These are phyloP conservation scores for Phasianus colchicus DNA, from an alignment of 2,113 vertebrate species.

Conservation along the genomic window DNA sequence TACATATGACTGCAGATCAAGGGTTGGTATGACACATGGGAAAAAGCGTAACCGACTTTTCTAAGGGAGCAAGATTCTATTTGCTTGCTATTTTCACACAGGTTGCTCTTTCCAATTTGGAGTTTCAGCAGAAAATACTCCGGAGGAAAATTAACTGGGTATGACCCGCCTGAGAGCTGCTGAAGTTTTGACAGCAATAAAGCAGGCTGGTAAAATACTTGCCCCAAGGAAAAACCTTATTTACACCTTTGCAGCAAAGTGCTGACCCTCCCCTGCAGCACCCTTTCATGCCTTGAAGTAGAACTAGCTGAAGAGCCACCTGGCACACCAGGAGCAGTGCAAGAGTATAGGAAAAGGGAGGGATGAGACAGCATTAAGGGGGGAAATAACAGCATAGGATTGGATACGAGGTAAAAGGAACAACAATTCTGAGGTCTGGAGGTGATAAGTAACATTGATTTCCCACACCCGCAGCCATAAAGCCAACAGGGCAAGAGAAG, in stretches of 20 bases:
- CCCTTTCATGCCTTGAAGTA: neutral
- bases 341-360: conserved; percentile 10
- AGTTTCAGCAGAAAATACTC: conserved; percentile 7
- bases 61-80: conserved; percentile 37
- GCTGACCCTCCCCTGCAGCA: neutral
- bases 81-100: conserved; percentile 43
- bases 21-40: conserved; percentile 63
- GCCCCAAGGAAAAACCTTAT: neutral
- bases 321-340: conserved; percentile 27
- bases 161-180: neutral
- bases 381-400: neutral
- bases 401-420: neutral
- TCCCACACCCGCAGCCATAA: neutral
- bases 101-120: conserved; percentile 50
- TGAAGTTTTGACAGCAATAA: neutral
- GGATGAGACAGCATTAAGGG: neutral
- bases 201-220: neutral
- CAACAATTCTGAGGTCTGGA: neutral
- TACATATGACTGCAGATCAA: conserved; percentile 71
- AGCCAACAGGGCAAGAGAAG: neutral
- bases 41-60: conserved; percentile 65
- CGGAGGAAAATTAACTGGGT: neutral
- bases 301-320: conserved; percentile 13
- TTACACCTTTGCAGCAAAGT: neutral
- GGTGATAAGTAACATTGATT: neutral